Percentiles rank a stretch among this genome's conserved stretches.
Evolutionary conservation across 2,888 invertebrate genomes (phyloP).

Genomic region (Callinectes sapidus): DNA sequence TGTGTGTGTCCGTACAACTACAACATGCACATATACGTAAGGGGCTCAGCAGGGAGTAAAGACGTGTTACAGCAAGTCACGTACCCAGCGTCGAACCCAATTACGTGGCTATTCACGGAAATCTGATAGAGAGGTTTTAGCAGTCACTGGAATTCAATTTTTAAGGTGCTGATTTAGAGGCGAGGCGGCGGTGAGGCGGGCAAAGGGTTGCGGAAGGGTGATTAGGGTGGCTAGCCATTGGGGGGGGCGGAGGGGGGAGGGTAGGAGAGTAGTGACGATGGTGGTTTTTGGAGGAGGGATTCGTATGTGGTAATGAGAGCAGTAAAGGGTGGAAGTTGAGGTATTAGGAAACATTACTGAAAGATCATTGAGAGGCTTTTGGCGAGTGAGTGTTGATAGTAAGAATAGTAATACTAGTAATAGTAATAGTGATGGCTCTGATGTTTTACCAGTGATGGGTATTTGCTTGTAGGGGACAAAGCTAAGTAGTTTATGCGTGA

Average conservation of each 20-base stretch:
- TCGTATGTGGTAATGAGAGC: background rate
- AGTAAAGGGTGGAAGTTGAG: background rate
- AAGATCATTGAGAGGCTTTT: background rate
- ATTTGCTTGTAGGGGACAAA: background rate
- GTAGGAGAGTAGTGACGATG: background rate
- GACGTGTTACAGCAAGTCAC: background rate
- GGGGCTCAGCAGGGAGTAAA: background rate
- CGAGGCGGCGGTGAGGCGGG: background rate
- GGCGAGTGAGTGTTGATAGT: background rate
- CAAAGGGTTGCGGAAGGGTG: background rate
- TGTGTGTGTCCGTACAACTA: constrained; percentile 43
- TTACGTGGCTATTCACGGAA: constrained; percentile 14
- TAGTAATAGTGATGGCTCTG: background rate
- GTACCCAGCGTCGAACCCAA: constrained; percentile 23
- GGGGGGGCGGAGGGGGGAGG: background rate
- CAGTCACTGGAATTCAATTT: constrained; percentile 24
- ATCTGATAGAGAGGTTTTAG: constrained; percentile 37
- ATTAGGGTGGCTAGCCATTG: background rate
- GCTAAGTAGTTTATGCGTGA: background rate
- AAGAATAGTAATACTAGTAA: background rate
- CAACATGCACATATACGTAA: background rate
- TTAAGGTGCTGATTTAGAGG: background rate
- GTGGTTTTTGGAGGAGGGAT: background rate
- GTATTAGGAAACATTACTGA: background rate
- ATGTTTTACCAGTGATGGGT: background rate